Base-by-base conservation (phyloP, 2,888 invertebrate species). In the Glyphotaelius pellucidus region DNA sequence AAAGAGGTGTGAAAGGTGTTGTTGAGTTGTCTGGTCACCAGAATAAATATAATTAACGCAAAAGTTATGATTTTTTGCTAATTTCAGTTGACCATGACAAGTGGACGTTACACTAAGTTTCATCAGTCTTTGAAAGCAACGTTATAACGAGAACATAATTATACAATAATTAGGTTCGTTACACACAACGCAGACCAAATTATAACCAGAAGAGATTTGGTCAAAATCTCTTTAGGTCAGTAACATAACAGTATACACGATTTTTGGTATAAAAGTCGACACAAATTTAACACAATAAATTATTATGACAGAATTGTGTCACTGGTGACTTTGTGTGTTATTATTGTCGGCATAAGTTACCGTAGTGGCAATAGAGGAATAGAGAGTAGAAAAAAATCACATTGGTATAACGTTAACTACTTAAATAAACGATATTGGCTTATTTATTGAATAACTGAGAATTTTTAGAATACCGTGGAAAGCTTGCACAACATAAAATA, bases 301-400 rank as follows among this genome's bases (percentile, higher is more conserved):
- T 42, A 87, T 67, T 87, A 86, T 42, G 87, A 67, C 87, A 87
- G 52, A 87, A 32, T 87, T 67, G 87, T 87, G 87, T 87, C 67
- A 87, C 31, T 87, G 32, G 25, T 67, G 67, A 1, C 25, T 67
- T n/a, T 67, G 67, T 67, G n/a, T 25, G 67, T 25, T 67, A 67
- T 25, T 67, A 67, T 67, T 67, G n/a, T 67, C 9, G 25, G 25
- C 67, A 4, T 67, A 25, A 67, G 25, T 67, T 67, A 67, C 67
- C 67, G 67, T 67, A 67, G 67, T 67, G n/a, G n/a, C 25, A 67
- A 67, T n/a, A 25, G 7, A 25, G 25, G 25, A n/a, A 67, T n/a
- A n/a, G 67, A 67, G 25, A 67, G 25, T 67, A 86, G 30, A 86
- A 14, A 42, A 42, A 86, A 25, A 9, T 86, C n/a, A 30, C 14